Base-by-base conservation (phyloP, 2,113 vertebrate genomes). In the Oncorhynchus mykiss region DNA sequence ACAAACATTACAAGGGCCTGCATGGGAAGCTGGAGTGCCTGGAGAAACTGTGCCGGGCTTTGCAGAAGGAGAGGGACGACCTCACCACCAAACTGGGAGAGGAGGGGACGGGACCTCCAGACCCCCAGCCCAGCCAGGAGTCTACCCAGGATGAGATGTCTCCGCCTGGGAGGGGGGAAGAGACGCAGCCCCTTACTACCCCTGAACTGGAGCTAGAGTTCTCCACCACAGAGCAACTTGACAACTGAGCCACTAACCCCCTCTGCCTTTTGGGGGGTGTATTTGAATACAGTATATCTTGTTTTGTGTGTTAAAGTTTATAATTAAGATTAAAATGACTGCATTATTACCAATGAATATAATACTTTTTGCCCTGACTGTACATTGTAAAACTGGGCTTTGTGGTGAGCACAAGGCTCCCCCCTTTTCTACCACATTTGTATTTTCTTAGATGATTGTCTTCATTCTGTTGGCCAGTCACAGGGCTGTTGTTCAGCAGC, bases 41-140 rank as follows among this genome's bases (percentile, higher is more conserved):
- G 93, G 96, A 99, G 93, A 95, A 97, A 91, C 93, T 99, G 11
- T 99, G 97, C 90, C 86, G 97, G 85, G 98, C 98, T 48, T 94
- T 99, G 87, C 97, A 99, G 89, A 97, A 92, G 9, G 98, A 99
- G 82, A 93, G 98, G 75, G 98, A 99, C 0, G 97, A 99, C 93
- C 94, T 99, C 79, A 99, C 95, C 64, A 95, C 96, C 91, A 97
- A 94, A 77, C 94, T 99, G 72, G 93, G 95, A 82, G 87, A 78
- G 65, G 74, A 87, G 90, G 85, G 71, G 64, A n/a, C 66, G 49
- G 0, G 85, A 76, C 81, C 82, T 31, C 81, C 79, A 5, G 75
- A 80, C 13, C 79, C 65, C 24, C 65, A 25, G 14, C 80, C 45
- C 82, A 84, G 39, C 81, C 80, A 1, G 81, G 72, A n/a, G 65